Conservation (phyloP, 2,113 vertebrate species). For the Ascaphus truei region DNA sequence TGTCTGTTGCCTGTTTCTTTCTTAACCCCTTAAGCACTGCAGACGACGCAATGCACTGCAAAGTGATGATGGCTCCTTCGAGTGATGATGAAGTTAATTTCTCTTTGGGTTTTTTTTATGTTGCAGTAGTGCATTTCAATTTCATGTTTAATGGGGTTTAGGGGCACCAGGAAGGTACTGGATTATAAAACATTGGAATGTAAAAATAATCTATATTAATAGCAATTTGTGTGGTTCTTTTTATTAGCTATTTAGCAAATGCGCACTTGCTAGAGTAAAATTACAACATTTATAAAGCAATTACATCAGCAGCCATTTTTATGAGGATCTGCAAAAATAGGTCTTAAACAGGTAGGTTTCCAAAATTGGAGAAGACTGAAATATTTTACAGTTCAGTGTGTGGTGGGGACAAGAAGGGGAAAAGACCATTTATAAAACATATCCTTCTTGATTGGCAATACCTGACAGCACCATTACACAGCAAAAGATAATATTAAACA, state of each 20-base stretch:
- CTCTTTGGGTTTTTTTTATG: too few relatives aligned
- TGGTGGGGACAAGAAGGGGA: neutral
- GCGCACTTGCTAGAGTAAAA: neutral
- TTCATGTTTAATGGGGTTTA: slow-evolving; percentile 8
- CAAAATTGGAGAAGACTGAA: neutral
- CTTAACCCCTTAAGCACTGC: too few relatives aligned
- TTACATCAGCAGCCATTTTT: neutral
- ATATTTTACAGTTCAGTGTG: neutral
- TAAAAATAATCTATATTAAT: slow-evolving; percentile 22
- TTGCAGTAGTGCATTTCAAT: too few relatives aligned
- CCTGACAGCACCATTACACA: too few relatives aligned
- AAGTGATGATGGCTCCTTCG: too few relatives aligned
- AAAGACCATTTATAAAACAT: slow-evolving; percentile 11
- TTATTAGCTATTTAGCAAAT: slow-evolving; percentile 21
- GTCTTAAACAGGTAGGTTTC: slow-evolving; percentile 8
- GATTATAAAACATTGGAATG: slow-evolving; percentile 18
- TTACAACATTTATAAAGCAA: neutral
- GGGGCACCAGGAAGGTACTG: neutral
- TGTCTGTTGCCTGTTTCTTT: too few relatives aligned
- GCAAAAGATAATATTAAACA: too few relatives aligned
- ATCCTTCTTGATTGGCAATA: too few relatives aligned
- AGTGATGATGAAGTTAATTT: too few relatives aligned
- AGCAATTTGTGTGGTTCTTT: slow-evolving; percentile 17
- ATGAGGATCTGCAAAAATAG: neutral
- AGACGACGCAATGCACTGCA: too few relatives aligned